Evolutionary conservation across 2,113 vertebrate species (phyloP), one percentile per base, ranked within the genome.

Genomic region (Centrocercus urophasianus): DNA sequence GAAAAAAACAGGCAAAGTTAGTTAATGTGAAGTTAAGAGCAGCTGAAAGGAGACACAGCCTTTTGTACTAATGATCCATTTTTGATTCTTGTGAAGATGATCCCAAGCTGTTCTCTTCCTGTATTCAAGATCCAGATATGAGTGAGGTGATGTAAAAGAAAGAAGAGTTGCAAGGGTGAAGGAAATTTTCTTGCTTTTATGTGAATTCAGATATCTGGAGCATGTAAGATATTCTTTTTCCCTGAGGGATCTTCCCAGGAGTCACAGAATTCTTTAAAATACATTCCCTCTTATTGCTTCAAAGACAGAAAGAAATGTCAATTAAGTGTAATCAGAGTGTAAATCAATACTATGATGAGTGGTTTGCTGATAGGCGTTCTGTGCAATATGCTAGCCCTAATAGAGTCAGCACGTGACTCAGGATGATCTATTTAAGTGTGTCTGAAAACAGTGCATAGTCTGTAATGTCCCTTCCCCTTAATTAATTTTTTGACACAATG

Each of bases 271-370:
- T 24, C 42, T 83, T 85, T 89, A 48, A 89, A 92, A 83, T 40
- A 54, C 1, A 0, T 79, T 60, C 85, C 61, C 15, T 14, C 11
- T 77, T 38, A 40, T n/a, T 70, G 56, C 83, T 91, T 83, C 71
- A 74, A 93, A 93, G 82, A 38, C 72, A 88, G 80, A 85, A 85
- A 1, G 67, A 77, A 89, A 92, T 66, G 73, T 74, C 82, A 83
- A 56, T 93, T 92, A 85, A 89, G 50, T 67, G 36, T 38, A 78
- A 86, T 74, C 28, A 61, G 78, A 89, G 92, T 80, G 45, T 70
- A 73, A 85, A 93, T 95, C 89, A 66, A 92, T 93, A 76, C n/a
- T 66, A 38, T 73, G 66, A 82, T 86, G 74, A 96, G 74, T 87
- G 86, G 13, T 83, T 83, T 93, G 75, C 30, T 93, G 60, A 69